Base-by-base conservation (phyloP, 1,140 invertebrate species). In the Trinorchestia longiramus region DNA sequence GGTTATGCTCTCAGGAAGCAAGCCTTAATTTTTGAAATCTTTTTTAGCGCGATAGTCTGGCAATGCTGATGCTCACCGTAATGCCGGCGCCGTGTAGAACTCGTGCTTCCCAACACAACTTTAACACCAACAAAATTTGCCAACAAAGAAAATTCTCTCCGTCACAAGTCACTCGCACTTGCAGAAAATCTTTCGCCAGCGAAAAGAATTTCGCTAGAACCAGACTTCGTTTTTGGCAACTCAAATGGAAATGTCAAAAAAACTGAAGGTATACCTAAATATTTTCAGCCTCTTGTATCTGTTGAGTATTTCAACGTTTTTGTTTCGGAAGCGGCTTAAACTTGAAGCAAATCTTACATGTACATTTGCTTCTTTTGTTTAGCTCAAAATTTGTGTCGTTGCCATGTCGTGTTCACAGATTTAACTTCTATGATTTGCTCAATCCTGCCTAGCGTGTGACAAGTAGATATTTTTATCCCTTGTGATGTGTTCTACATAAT, bases 101-200 rank as follows among this genome's bases (percentile, higher is more conserved):
- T 94, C 43, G 43, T 40, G 44, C 92, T 36, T 94, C 44, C 43
- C 41, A 94, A 94, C 92, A 94, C 92, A n/a, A 43, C 92, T 47
- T 94, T 40, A 94, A 94, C 92, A 94, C 44, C 92, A 6, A 94
- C 92, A 94, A 94, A 94, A 94, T 94, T 94, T 94, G 43, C 92
- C 92, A 28, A 40, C 92, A 40, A 94, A 44, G 44, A 94, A 94
- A 45, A 90, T 90, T 40, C 23, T 40, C 41, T 45, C 36, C 44
- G 43, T 94, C 92, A 47, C 92, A n/a, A 94, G 92, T 94, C 92
- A 94, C 41, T 8, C 15, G 92, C 92, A 94, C 40, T 94, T n/a
- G 43, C 43, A 43, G 43, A 94, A 94, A 94, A 94, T 94, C 92
- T 11, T 42, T 44, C 92, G 92, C 92, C 44, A 47, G 8, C 44